phyloP scores from a whole-genome alignment of 2,797 vertebrate species.

The Parauchenoglanis punctatus region DNA sequence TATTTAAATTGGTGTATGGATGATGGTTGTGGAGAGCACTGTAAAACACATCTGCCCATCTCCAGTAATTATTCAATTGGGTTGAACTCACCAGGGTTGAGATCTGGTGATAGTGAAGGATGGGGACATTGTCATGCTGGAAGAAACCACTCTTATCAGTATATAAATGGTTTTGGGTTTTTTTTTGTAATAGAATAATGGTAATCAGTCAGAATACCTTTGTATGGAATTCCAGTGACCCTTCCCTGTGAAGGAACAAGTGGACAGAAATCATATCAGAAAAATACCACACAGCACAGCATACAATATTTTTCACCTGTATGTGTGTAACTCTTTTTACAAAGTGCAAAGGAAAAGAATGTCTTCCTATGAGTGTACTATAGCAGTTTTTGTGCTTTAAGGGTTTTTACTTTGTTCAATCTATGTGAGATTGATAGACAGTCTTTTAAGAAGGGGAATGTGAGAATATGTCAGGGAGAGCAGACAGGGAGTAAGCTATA shows the following conservation, averaged over 20 bases:
- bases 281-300: background rate
- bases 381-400: background rate
- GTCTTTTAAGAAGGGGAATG: conserved; percentile 42
- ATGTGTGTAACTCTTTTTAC: background rate
- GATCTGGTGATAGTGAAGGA: background rate
- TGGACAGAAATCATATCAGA: background rate
- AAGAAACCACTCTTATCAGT: background rate
- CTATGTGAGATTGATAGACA: conserved; percentile 43
- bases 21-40: background rate
- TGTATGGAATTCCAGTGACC: background rate
- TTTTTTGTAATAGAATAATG: background rate
- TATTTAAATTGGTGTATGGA: background rate
- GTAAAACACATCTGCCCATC: background rate
- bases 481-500: conserved; percentile 42
- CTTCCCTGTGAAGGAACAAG: background rate
- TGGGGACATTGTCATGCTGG: background rate
- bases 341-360: background rate
- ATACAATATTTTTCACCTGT: background rate
- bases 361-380: background rate
- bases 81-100: background rate
- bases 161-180: background rate
- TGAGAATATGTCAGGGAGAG: conserved; percentile 46
- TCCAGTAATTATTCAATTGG: background rate
- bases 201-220: background rate
- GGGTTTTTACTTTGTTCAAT: conserved; percentile 34